phyloP scores from a whole-genome alignment of 2,113 vertebrate species.

The Alligator sinensis region DNA sequence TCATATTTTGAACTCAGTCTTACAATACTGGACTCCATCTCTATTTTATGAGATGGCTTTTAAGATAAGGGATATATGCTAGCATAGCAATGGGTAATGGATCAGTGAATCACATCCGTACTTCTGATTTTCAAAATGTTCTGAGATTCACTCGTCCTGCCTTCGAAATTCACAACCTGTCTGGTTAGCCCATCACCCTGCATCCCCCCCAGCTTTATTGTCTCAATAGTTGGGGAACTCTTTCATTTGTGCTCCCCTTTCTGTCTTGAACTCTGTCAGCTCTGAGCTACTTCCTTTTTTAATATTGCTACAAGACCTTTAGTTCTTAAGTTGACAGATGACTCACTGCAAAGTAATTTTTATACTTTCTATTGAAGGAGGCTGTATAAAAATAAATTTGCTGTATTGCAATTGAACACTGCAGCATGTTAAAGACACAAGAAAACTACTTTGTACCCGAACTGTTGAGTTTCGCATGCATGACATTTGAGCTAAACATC shows the following conservation, averaged over 20 bases:
- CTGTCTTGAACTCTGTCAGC: constrained; percentile 60
- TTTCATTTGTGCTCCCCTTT: constrained; percentile 62
- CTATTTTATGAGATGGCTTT: not conserved
- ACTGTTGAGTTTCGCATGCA: not conserved
- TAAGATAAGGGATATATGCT: not conserved
- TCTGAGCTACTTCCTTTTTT: constrained; percentile 62
- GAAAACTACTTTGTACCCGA: constrained; percentile 41
- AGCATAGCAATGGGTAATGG: not conserved
- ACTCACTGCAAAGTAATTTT: constrained; percentile 66
- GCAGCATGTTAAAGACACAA: constrained; percentile 47
- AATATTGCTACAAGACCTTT: constrained; percentile 63
- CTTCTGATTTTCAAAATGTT: not conserved
- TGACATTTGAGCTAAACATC: constrained; percentile 65
- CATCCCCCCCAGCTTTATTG: constrained; percentile 36
- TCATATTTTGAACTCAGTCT: not conserved
- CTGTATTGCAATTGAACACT: constrained; percentile 59
- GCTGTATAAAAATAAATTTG: constrained; percentile 66
- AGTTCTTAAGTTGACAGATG: constrained; percentile 66
- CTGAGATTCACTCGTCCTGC: not conserved
- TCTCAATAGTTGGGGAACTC: constrained; percentile 28
- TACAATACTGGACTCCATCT: not conserved
- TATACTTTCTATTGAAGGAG: constrained; percentile 52
- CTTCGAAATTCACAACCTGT: constrained; percentile 24
- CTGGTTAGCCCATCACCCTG: constrained; percentile 37
- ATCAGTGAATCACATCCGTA: not conserved